phyloP scores from a whole-genome alignment of 2,113 vertebrate species.

The Fregata magnificens region DNA sequence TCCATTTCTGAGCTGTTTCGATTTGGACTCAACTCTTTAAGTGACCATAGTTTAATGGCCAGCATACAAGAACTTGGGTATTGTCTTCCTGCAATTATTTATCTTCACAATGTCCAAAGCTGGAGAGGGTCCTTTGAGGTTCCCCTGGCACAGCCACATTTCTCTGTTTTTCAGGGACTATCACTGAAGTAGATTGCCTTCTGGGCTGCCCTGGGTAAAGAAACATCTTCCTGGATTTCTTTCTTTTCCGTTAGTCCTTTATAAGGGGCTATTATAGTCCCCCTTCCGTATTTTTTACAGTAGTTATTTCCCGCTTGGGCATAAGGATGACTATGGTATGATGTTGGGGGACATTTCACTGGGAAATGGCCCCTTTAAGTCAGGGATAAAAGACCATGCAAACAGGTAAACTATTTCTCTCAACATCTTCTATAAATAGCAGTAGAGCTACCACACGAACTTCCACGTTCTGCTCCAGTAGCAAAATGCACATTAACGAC shows the following conservation, averaged over 20 bases:
- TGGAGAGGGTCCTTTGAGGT: not conserved
- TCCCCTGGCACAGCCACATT: not conserved
- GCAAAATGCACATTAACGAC: not conserved
- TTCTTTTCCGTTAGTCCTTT: not conserved
- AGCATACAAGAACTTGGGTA: not conserved
- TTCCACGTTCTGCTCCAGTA: not conserved
- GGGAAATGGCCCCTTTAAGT: not conserved
- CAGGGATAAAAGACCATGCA: not conserved
- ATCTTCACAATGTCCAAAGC: not conserved
- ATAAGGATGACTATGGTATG: not conserved
- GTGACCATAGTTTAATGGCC: not conserved
- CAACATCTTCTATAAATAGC: not conserved
- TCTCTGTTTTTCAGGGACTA: not conserved
- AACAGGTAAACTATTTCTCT: not conserved
- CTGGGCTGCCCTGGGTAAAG: not conserved
- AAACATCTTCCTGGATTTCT: not conserved
- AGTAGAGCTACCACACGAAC: not conserved
- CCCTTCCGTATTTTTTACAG: not conserved
- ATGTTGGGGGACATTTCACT: not conserved
- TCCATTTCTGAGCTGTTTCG: not conserved
- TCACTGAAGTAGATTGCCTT: not conserved
- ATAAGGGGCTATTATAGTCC: not conserved
- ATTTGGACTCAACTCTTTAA: not conserved
- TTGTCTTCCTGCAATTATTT: not conserved
- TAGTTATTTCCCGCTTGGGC: not conserved